Base-by-base conservation (phyloP, 2,113 vertebrate genomes). In the Corythoichthys haematopterus region DNA sequence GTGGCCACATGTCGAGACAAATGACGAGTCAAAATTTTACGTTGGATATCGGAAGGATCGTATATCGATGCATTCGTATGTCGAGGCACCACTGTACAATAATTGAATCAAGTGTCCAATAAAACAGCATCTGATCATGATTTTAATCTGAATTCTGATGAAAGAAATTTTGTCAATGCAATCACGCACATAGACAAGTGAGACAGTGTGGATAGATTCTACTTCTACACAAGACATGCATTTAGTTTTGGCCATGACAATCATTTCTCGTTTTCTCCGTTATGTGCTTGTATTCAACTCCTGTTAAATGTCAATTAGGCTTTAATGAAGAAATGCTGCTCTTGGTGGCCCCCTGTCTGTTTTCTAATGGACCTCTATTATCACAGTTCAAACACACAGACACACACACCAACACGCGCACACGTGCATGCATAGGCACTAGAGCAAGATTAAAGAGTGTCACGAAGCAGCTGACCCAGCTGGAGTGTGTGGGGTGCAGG, bases 281-380 rank as follows among this genome's bases (percentile, higher is more conserved):
- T 55, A 13, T 38, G 46, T 61, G 65, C 45, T n/a, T 72, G 10
- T 40, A 28, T 15, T 1, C n/a, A 43, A 20, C 36, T 67, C 68
- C 50, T 45, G 36, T 63, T 83, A 85, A 84, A 78, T 72, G 64
- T 77, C 77, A 76, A 81, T 88, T 83, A 75, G 67, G 40, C 57
- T 52, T 11, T 79, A 80, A 81, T 81, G 66, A 88, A 73, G 66
- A 70, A 81, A 73, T 28, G 37, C 58, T 45, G 70, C 65, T 76
- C 69, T 87, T 62, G 3, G 35, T 78, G 74, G 57, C 62, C 71
- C 43, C 56, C 58, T 66, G 68, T 76, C 74, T 79, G 58, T 76
- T 48, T 50, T 40, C 62, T 84, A 85, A 80, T 87, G 74, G 81
- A 72, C 68, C 69, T 77, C 71, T 74, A 81, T 87, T 81, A 87